Evolutionary conservation across 2,888 invertebrate genomes (phyloP).

Genomic region (Keiferia lycopersicella): DNA sequence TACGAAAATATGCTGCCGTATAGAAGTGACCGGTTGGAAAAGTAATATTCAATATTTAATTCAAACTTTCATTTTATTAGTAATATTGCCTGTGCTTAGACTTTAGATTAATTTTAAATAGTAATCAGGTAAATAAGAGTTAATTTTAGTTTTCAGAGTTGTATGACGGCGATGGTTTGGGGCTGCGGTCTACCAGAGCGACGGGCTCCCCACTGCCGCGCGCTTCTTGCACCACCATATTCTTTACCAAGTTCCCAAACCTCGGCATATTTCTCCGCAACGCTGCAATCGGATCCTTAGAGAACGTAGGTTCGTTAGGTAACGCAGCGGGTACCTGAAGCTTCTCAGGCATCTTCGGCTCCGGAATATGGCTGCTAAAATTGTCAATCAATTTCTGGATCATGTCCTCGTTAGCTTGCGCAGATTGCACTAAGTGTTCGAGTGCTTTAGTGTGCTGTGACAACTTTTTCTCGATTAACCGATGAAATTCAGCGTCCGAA

Average conservation of each 20-base stretch:
- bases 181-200: conserved; percentile 46
- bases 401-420: conserved; percentile 46
- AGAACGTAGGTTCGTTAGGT: conserved; percentile 37
- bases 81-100: neutral
- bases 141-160: neutral
- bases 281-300: conserved; percentile 40
- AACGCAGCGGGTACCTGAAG: conserved; percentile 42
- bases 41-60: neutral
- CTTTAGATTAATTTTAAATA: neutral
- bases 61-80: neutral
- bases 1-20: neutral
- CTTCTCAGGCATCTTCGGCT: conserved; percentile 54
- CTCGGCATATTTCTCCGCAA: conserved; percentile 53
- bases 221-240: conserved; percentile 47
- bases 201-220: conserved; percentile 45
- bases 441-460: conserved; percentile 58
- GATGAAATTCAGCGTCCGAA: conserved; percentile 35
- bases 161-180: neutral
- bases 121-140: no score
- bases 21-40: neutral
- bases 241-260: conserved; percentile 54
- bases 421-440: conserved; percentile 50
- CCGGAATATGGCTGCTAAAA: conserved; percentile 41
- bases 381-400: conserved; percentile 51
- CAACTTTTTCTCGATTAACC: conserved; percentile 57